Conservation (phyloP, 2,888 invertebrate species). For the Schrankia costaestrigalis region DNA sequence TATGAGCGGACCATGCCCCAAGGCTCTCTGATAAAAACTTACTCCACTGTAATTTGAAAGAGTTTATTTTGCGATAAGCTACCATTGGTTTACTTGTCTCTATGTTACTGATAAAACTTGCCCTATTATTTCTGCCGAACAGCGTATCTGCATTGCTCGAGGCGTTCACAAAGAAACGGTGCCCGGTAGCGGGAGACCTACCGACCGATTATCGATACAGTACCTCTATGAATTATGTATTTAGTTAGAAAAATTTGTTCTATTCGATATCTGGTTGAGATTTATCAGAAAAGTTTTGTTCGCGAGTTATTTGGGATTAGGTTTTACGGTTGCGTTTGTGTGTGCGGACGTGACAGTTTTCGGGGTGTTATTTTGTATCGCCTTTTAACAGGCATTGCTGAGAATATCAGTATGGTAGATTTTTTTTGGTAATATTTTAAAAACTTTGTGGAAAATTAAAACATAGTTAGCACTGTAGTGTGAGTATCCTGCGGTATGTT, state of each 20-base stretch:
- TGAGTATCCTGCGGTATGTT: no score
- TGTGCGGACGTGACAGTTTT: slow-evolving; percentile 1
- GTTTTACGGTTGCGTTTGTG: slow-evolving; percentile 11
- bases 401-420: no score
- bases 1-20: slow-evolving; percentile 45
- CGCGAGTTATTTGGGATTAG: slow-evolving; percentile 20
- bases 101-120: slow-evolving; percentile 59
- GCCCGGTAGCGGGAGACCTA: slow-evolving; percentile 27
- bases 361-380: neutral
- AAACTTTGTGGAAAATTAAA: no score
- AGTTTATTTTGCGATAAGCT: slow-evolving; percentile 57
- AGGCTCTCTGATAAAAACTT: slow-evolving; percentile 65
- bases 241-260: slow-evolving; percentile 55
- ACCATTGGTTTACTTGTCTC: slow-evolving; percentile 49
- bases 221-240: slow-evolving; percentile 67
- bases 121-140: slow-evolving; percentile 59
- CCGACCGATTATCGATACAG: slow-evolving; percentile 41
- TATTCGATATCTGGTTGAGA: slow-evolving; percentile 27
- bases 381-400: no score
- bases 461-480: no score
- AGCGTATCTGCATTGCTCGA: slow-evolving; percentile 30
- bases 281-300: slow-evolving; percentile 33
- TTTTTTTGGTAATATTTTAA: no score
- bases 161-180: slow-evolving; percentile 43
- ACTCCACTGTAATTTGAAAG: slow-evolving; percentile 57